phyloP scores from a whole-genome alignment of 2,888 invertebrate genomes.

The Harpagoxenus sublaevis region DNA sequence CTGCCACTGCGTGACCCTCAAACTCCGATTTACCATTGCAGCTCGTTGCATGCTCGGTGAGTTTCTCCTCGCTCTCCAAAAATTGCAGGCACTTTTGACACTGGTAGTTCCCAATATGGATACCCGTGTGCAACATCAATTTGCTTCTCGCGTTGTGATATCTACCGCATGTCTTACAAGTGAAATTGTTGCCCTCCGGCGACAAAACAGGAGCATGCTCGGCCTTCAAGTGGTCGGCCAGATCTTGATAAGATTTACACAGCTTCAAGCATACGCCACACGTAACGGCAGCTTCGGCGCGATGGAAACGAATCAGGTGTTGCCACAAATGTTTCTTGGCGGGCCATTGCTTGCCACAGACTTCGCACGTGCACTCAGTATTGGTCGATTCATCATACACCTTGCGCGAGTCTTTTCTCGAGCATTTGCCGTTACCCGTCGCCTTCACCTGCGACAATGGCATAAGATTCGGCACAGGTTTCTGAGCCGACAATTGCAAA shows the following conservation, averaged over 20 bases:
- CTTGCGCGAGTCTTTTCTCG: slow-evolving; percentile 86
- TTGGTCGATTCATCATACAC: slow-evolving; percentile 87
- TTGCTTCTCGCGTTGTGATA: slow-evolving; percentile 89
- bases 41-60: slow-evolving; percentile 77
- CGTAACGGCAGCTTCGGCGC: slow-evolving; percentile 88
- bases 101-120: slow-evolving; percentile 86
- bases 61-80: slow-evolving; percentile 79
- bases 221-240: slow-evolving; percentile 87
- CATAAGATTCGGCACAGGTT: slow-evolving; percentile 84
- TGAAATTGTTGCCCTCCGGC: slow-evolving; percentile 88
- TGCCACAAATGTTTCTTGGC: slow-evolving; percentile 89
- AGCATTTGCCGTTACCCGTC: slow-evolving; percentile 78
- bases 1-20: slow-evolving; percentile 58
- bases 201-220: slow-evolving; percentile 87
- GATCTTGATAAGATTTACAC: slow-evolving; percentile 86
- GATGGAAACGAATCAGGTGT: slow-evolving; percentile 88
- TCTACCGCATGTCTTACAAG: slow-evolving; percentile 87
- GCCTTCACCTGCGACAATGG: slow-evolving; percentile 78
- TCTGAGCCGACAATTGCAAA: slow-evolving; percentile 83
- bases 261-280: slow-evolving; percentile 89
- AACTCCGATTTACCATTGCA: slow-evolving; percentile 76
- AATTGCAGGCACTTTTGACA: slow-evolving; percentile 82
- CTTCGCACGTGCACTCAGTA: slow-evolving; percentile 86
- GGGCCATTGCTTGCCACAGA: slow-evolving; percentile 89
- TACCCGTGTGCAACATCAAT: slow-evolving; percentile 87